Conservation (phyloP, 2,888 invertebrate species). For the Ochropleura plecta region DNA sequence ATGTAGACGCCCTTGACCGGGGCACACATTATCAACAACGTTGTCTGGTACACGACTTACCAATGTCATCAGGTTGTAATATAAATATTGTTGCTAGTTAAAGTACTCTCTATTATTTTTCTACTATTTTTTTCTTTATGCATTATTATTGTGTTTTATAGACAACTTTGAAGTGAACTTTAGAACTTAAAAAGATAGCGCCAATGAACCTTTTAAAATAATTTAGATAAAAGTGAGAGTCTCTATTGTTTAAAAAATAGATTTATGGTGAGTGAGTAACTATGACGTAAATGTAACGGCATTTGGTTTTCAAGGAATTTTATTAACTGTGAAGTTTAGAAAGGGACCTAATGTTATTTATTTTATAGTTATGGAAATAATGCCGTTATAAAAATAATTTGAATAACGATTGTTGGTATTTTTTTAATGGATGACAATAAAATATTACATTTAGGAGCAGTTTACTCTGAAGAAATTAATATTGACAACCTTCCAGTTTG, state of each 20-base stretch:
- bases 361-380: background rate
- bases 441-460: background rate
- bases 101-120: background rate
- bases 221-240: slow-evolving; percentile 10
- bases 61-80: background rate
- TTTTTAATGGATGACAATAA: background rate
- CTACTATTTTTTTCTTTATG: background rate
- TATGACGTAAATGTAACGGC: slow-evolving; percentile 4
- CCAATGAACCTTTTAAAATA: slow-evolving; percentile 31
- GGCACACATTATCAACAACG: background rate
- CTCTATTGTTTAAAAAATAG: slow-evolving; percentile 32
- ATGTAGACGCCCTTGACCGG: background rate
- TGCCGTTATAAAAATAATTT: background rate
- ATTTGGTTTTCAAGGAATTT: slow-evolving; percentile 22
- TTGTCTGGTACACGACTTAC: background rate
- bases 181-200: background rate
- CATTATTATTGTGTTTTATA: background rate
- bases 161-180: background rate
- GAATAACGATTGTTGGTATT: no score
- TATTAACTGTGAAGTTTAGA: slow-evolving; percentile 11
- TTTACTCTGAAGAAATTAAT: background rate
- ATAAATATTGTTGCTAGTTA: background rate
- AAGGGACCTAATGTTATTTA: background rate
- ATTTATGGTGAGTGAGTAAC: slow-evolving; percentile 10
- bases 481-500: no score